phyloP scores from a whole-genome alignment of 2,888 invertebrate species.

The Eustalomyia histrio region DNA sequence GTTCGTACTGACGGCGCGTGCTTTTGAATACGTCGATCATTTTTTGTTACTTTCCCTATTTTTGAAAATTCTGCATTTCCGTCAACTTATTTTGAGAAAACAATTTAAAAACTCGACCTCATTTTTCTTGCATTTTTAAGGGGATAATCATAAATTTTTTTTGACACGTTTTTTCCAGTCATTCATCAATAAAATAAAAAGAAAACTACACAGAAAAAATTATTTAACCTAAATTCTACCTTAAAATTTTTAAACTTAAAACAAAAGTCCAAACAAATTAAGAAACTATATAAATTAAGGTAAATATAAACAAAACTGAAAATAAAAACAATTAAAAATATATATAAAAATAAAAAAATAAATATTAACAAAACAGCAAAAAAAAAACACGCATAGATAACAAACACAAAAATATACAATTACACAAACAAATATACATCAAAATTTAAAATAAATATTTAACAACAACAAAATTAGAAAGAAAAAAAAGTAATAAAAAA shows the following conservation, averaged over 20 bases:
- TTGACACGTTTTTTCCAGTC: neutral
- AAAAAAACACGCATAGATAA: slow-evolving; percentile 1
- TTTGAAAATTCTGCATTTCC: too few relatives aligned
- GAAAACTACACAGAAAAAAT: neutral
- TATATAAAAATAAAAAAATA: slow-evolving; percentile 21
- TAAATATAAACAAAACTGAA: slow-evolving; percentile 54
- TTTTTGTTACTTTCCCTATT: too few relatives aligned
- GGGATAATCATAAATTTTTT: neutral
- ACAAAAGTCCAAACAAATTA: slow-evolving; percentile 8
- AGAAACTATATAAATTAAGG: slow-evolving; percentile 47
- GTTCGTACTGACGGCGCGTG: too few relatives aligned
- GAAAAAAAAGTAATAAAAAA: slow-evolving; percentile 23
- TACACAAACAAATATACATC: neutral
- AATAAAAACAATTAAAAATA: slow-evolving; percentile 56
- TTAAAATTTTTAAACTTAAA: slow-evolving; percentile 42
- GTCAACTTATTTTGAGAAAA: too few relatives aligned
- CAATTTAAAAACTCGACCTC: too few relatives aligned
- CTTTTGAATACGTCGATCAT: too few relatives aligned
- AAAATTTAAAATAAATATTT: neutral
- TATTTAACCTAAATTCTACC: slow-evolving; percentile 56
- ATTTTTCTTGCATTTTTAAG: neutral
- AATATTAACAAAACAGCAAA: neutral
- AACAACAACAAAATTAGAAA: neutral
- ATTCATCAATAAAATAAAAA: neutral
- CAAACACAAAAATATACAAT: slow-evolving; percentile 16